Percentiles rank a stretch among this genome's conserved stretches.
phyloP scores from a whole-genome alignment of 1,140 invertebrate genomes.

The Magallana gigas region DNA sequence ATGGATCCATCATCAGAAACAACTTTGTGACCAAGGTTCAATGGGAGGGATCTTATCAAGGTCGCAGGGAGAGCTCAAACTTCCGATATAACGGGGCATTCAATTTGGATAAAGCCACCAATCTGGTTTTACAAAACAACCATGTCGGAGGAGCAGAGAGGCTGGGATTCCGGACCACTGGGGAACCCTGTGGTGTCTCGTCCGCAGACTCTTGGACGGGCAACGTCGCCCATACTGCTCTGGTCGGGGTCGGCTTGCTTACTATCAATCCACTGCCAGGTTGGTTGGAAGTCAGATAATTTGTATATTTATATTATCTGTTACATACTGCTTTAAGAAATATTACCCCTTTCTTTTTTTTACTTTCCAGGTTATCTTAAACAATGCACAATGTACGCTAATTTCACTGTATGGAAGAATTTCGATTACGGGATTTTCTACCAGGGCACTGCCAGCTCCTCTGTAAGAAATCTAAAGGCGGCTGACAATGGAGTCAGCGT shows the following conservation, averaged over 20 bases:
- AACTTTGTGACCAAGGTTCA: conserved; percentile 53
- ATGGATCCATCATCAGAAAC: conserved; percentile 11
- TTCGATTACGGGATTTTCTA: conserved; percentile 68
- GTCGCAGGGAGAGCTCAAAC: conserved; percentile 61
- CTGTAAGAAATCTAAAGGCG: conserved; percentile 52
- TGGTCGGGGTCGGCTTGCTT: conserved; percentile 55
- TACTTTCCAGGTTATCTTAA: neutral
- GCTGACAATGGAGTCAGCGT: conserved; percentile 68
- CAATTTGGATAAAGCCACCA: conserved; percentile 58
- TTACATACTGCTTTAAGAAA: neutral
- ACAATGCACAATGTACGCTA: conserved; percentile 36
- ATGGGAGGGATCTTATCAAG: conserved; percentile 66
- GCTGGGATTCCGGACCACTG: conserved; percentile 58
- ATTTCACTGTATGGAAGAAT: conserved; percentile 62
- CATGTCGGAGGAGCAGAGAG: conserved; percentile 71
- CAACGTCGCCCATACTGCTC: conserved; percentile 59
- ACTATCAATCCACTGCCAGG: conserved; percentile 21
- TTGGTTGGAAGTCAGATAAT: neutral
- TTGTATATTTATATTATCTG: too few species aligned
- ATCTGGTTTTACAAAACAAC: conserved; percentile 66
- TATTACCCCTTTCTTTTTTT: neutral
- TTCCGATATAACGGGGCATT: conserved; percentile 64
- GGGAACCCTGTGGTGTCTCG: conserved; percentile 56
- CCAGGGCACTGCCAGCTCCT: conserved; percentile 50
- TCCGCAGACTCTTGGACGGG: conserved; percentile 49